Conservation (phyloP, 2,888 invertebrate species). For the Polyommatus iphigenia region DNA sequence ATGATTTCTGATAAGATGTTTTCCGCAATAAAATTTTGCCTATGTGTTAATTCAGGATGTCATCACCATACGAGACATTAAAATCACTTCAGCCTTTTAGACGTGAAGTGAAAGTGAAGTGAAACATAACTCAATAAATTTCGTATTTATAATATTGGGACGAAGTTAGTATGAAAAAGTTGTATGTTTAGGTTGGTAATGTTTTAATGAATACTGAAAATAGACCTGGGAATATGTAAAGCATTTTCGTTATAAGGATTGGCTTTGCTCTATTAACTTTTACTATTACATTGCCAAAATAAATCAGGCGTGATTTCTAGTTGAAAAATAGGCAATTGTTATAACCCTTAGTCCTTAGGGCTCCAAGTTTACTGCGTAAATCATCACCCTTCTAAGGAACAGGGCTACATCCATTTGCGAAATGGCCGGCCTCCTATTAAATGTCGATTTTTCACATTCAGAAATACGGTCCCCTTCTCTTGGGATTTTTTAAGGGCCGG, state of each 20-base stretch:
- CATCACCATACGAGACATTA: no score
- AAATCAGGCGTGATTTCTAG: conserved; percentile 33
- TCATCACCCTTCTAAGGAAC: conserved; percentile 52
- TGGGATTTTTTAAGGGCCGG: conserved; percentile 48
- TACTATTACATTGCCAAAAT: neutral
- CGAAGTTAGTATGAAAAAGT: no score
- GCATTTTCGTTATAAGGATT: neutral
- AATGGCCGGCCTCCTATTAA: conserved; percentile 72
- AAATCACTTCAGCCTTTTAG: no score
- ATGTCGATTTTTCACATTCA: conserved; percentile 74
- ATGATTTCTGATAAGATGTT: no score
- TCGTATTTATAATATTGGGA: no score
- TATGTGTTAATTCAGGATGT: no score
- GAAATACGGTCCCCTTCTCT: conserved; percentile 48
- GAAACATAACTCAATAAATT: no score
- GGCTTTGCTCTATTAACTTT: neutral
- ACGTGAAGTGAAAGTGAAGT: no score
- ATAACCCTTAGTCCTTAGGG: conserved; percentile 41
- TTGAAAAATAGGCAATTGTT: conserved; percentile 44
- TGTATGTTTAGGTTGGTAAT: no score
- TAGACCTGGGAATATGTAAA: no score
- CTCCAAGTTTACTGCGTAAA: conserved; percentile 47
- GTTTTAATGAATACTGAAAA: no score
- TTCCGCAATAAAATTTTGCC: no score
- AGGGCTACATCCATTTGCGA: conserved; percentile 53